These are phyloP conservation scores for Luperina testacea DNA, from an alignment of 2,888 invertebrate species.

Conservation along the genomic window DNA sequence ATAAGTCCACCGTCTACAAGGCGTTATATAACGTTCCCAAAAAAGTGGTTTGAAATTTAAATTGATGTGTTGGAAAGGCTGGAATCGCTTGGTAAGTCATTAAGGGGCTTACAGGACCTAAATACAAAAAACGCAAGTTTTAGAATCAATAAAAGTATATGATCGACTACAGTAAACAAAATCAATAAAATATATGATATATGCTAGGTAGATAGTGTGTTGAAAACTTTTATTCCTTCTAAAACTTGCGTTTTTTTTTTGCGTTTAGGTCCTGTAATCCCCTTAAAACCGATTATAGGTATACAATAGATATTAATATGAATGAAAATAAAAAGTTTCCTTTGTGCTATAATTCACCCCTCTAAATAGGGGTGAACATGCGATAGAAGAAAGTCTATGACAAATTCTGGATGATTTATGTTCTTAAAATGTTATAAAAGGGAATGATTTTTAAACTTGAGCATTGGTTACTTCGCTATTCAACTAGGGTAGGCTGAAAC, in stretches of 20 bases:
- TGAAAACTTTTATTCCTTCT: too few relatives aligned
- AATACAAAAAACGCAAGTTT: too few relatives aligned
- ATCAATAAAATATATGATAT: too few relatives aligned
- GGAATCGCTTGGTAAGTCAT: background rate
- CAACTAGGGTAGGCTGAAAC: background rate
- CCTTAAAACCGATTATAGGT: conserved; percentile 9
- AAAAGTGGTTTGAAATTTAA: background rate
- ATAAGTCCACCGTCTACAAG: too few relatives aligned
- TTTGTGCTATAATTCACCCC: conserved; percentile 40
- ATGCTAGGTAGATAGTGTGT: too few relatives aligned
- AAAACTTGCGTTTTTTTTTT: too few relatives aligned
- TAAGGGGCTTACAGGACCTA: too few relatives aligned
- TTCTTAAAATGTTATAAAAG: background rate
- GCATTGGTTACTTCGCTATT: background rate
- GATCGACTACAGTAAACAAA: too few relatives aligned
- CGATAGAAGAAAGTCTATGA: conserved; percentile 39
- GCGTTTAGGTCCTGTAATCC: too few relatives aligned
- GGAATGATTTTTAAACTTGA: background rate
- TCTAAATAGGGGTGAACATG: conserved; percentile 32
- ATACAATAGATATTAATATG: conserved; percentile 57
- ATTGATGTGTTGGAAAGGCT: background rate
- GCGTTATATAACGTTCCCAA: too few relatives aligned
- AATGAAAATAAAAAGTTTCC: conserved; percentile 39
- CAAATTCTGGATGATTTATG: conserved; percentile 44
- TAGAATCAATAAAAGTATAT: too few relatives aligned